These are phyloP conservation scores for Pampus argenteus DNA, from an alignment of 2,797 vertebrate species.

Conservation along the genomic window DNA sequence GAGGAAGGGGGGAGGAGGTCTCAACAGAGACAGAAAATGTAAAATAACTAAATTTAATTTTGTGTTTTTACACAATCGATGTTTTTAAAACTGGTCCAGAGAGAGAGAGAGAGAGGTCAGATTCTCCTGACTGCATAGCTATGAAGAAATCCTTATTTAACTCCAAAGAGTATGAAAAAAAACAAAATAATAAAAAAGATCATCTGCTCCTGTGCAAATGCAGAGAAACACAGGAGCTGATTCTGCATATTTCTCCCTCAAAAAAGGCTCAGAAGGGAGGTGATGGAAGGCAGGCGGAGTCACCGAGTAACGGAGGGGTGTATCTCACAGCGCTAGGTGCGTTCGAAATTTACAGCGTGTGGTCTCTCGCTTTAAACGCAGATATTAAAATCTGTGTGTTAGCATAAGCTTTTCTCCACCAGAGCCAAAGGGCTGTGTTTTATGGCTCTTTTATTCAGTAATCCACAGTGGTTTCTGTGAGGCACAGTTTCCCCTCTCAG, in stretches of 20 bases:
- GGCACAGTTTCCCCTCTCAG: slow-evolving; percentile 48
- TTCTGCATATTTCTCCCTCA: slow-evolving; percentile 32
- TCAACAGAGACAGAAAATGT: not conserved
- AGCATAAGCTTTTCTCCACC: slow-evolving; percentile 60
- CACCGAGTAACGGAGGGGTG: not conserved
- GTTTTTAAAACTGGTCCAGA: slow-evolving; percentile 17
- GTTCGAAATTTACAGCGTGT: slow-evolving; percentile 65
- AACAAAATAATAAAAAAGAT: slow-evolving; percentile 25
- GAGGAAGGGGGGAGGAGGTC: not conserved
- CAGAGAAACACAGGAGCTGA: slow-evolving; percentile 40
- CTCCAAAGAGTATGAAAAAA: slow-evolving; percentile 13
- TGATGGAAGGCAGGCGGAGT: slow-evolving; percentile 35
- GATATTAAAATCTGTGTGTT: slow-evolving; percentile 75
- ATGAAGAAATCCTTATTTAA: slow-evolving; percentile 21
- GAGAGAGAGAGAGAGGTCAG: slow-evolving; percentile 12
- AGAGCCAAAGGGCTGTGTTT: slow-evolving; percentile 70
- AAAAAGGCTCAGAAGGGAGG: slow-evolving; percentile 32
- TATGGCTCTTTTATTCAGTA: slow-evolving; percentile 73
- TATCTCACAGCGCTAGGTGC: slow-evolving; percentile 31
- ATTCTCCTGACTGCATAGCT: slow-evolving; percentile 1
- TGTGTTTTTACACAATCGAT: slow-evolving; percentile 11
- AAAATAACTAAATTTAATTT: slow-evolving; percentile 11
- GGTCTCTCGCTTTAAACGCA: slow-evolving; percentile 64
- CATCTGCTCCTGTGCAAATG: slow-evolving; percentile 22
- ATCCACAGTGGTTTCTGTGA: slow-evolving; percentile 59